Conservation (phyloP, 2,113 vertebrate genomes). For the Eurypyga helias region DNA sequence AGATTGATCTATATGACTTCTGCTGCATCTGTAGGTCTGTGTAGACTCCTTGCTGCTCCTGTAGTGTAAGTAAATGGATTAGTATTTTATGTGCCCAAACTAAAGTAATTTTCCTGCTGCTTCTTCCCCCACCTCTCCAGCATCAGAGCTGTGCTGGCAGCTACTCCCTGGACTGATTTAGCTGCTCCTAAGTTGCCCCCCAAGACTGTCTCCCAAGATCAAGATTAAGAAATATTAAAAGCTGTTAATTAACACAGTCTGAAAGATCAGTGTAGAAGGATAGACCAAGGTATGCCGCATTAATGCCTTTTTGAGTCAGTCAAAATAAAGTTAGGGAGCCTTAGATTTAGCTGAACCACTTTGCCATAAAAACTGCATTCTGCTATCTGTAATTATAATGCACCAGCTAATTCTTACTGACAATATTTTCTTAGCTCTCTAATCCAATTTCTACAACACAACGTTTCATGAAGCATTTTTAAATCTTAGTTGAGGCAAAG, state of each 20-base stretch:
- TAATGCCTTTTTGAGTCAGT: background rate
- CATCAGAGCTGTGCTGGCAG: background rate
- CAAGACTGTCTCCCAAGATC: background rate
- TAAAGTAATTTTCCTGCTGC: background rate
- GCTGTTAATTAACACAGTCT: background rate
- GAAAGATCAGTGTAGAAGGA: background rate
- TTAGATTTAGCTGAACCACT: background rate
- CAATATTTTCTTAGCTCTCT: slow-evolving; percentile 1
- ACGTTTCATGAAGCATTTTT: background rate
- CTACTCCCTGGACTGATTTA: background rate
- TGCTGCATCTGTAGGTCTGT: background rate
- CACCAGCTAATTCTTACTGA: slow-evolving; percentile 29
- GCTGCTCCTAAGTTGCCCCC: background rate
- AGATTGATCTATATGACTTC: background rate
- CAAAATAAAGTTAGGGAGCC: background rate
- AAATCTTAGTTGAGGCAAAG: background rate
- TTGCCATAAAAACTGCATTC: background rate
- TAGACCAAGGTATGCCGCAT: background rate
- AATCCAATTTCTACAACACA: background rate
- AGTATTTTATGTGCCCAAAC: background rate
- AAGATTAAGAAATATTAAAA: background rate
- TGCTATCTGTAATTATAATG: background rate
- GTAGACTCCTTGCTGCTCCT: background rate
- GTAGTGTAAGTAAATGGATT: background rate
- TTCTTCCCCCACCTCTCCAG: background rate